Evolutionary conservation across 2,797 vertebrate species (phyloP), one percentile per base, ranked within the genome.

Genomic region (Lacerta bilineata): DNA sequence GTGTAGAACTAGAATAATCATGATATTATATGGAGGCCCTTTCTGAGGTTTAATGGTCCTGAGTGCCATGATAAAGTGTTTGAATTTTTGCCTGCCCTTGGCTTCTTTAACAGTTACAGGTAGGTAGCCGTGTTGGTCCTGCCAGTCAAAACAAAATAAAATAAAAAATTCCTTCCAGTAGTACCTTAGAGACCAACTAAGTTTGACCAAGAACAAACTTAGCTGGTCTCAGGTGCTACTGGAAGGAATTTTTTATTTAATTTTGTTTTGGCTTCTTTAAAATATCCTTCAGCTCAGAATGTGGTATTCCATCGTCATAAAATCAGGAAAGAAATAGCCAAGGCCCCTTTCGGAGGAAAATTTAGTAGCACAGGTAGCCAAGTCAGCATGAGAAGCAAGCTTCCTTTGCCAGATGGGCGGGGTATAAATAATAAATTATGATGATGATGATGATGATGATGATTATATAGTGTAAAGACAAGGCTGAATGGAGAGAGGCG

Each of bases 271-370:
- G 50, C 29, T 68, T 72, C 36, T 72, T 87, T 59, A 80, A 80
- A 87, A 43, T 8, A 50, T 50, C 68, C 36, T 80, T 68, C 36
- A 80, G 36, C 50, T 87, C 46, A 80, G 46, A 87, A 72, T 9
- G 17, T 6, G 18, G 36, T 36, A n/a, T 61, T 23, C 68, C 50
- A 61, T 72, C 13, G 61, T 61, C 18, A 59, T 41, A 80, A 41
- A 87, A 79, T 55, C n/a, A n/a, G 11, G n/a, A n/a, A 36, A 33
- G 46, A 41, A 29, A 80, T 20, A 71, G 68, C 64, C 9, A 66
- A 8, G 50, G 71, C 36, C 33, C 33, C 39, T 55, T 80, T 11
- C 43, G 36, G n/a, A 8, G 15, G 25, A 39, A 87, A 87, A 59
- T 33, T 17, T 4, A 46, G 10, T 77, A 76, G 9, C 41, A 11